A percentile compares a stretch with the other conserved stretches of the same genome.
These are phyloP conservation scores for Salvelinus namaycush DNA, from an alignment of 2,113 vertebrate genomes.

Conservation along the genomic window DNA sequence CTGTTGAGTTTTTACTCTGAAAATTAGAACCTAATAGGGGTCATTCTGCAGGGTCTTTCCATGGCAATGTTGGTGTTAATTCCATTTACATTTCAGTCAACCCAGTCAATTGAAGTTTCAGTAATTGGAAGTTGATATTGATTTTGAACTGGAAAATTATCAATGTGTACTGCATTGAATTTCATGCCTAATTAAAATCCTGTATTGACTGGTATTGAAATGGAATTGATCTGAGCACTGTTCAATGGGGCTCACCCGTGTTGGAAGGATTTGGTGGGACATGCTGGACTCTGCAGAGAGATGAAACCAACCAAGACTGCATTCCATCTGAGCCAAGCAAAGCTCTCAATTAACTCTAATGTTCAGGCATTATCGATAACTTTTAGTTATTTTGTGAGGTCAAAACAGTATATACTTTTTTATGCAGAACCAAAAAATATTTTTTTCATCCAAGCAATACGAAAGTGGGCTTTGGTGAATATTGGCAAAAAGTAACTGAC, in stretches of 20 bases:
- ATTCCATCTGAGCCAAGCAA: conserved; percentile 8
- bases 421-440: background rate
- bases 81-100: conserved; percentile 9
- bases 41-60: conserved; percentile 5
- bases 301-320: conserved; percentile 8
- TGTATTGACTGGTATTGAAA: conserved; percentile 6
- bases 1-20: no score
- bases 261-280: background rate
- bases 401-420: background rate
- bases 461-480: background rate
- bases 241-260: conserved; percentile 7
- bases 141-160: background rate
- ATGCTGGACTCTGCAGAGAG: conserved; percentile 10
- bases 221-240: conserved; percentile 6
- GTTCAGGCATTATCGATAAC: background rate
- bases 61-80: background rate
- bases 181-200: background rate
- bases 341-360: conserved; percentile 12
- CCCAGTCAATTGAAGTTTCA: no score
- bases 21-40: no score
- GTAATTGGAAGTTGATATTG: background rate
- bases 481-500: no score
- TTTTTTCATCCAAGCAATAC: no score
- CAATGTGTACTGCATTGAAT: background rate
- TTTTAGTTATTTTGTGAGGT: background rate